These are phyloP conservation scores for Oxyura jamaicensis DNA, from an alignment of 2,113 vertebrate species.

Conservation along the genomic window DNA sequence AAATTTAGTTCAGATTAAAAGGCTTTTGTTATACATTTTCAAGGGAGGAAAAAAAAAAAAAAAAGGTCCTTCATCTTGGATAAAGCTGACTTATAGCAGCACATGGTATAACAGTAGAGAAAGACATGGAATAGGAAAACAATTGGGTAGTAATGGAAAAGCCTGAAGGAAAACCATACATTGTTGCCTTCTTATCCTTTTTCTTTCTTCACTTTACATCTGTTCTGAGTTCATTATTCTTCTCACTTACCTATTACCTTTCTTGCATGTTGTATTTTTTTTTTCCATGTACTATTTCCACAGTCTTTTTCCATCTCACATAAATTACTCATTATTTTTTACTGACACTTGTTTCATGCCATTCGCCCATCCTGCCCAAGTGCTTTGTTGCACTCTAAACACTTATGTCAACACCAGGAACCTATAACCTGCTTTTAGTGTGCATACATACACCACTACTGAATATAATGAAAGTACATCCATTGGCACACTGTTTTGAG, in stretches of 20 bases:
- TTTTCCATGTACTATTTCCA: too few relatives aligned
- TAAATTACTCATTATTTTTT: not conserved
- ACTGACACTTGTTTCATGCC: not conserved
- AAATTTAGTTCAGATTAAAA: not conserved
- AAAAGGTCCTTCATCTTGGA: not conserved
- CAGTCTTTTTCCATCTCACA: not conserved
- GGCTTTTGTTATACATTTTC: not conserved
- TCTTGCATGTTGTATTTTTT: too few relatives aligned
- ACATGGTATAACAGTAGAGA: not conserved
- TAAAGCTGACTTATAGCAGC: not conserved
- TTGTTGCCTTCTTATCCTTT: not conserved
- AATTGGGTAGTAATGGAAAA: not conserved
- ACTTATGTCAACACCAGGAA: not conserved
- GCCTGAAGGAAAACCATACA: not conserved
- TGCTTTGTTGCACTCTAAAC: not conserved
- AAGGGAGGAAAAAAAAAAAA: not conserved
- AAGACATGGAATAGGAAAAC: too few relatives aligned
- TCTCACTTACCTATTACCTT: too few relatives aligned
- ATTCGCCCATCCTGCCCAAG: not conserved
- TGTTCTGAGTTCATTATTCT: not conserved
- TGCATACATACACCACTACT: not conserved
- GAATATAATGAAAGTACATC: not conserved
- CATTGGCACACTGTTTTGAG: not conserved
- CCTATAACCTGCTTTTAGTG: not conserved
- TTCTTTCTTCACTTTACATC: not conserved